Evolutionary conservation across 2,113 vertebrate genomes (phyloP), one percentile per base, ranked within the genome.

Genomic region (Ceratotherium simum): DNA sequence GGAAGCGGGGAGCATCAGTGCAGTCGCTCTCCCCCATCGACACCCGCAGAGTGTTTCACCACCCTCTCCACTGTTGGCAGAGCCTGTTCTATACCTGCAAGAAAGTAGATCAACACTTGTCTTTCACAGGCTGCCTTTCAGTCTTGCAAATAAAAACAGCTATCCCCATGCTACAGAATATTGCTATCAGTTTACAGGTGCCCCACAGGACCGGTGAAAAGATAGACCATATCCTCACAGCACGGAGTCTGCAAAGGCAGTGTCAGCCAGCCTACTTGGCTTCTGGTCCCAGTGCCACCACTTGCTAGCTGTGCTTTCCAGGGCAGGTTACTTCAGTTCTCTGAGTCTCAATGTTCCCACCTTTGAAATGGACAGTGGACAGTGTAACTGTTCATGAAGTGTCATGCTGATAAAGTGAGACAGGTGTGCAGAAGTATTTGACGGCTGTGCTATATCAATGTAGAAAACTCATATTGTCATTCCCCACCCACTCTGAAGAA

Each of bases 1-100:
- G n/a, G 62, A 11, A 17, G 39, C 11, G 3, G 23, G 60, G 21
- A 4, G 14, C 23, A 2, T 60, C 7, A 0, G 7, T 6, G 8
- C 20, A 2, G 33, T 9, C 13, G 46, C 62, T 79, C 46, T 75
- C 48, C 20, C 36, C 64, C 48, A 17, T 76, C 10, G 11, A 17
- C 8, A 39, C 39, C 67, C 65, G 58, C 64, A 25, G 21, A 42
- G 17, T 56, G 20, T 8, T 31, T 14, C 42, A 8, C 33, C 84
- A 16, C 31, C 9, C 64, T 80, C 39, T 36, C 9, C 25, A 12
- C 25, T 51, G 29, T 20, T n/a, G 21, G 1, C 21, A 58, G 62
- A 79, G 10, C 7, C 48, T 60, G 7, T 48, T 14, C 2, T 12
- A 46, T 10, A 20, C 21, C 25, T 80, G 42, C 11, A n/a, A 60